Conservation (phyloP, 2,888 invertebrate species). For the Eupithecia subumbrata region DNA sequence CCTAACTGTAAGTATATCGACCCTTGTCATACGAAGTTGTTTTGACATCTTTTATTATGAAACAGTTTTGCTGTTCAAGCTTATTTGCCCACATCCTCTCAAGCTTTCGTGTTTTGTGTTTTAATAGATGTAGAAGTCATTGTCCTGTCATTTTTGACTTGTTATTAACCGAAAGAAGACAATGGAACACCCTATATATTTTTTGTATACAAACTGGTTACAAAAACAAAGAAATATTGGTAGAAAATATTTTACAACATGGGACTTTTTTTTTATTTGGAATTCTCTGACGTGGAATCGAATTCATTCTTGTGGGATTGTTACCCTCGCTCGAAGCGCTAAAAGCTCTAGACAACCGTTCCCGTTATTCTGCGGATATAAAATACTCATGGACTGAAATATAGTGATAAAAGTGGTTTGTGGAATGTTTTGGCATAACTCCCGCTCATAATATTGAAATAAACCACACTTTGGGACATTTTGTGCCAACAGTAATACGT, state of each 20-base stretch:
- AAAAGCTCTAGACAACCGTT: neutral
- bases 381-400: neutral
- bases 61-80: constrained; percentile 12
- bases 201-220: too few species aligned
- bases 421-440: constrained; percentile 3
- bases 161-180: neutral
- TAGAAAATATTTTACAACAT: too few species aligned
- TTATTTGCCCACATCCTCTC: neutral
- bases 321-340: neutral
- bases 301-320: neutral
- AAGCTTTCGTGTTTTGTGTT: neutral
- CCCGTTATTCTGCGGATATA: neutral
- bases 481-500: neutral
- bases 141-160: neutral
- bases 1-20: neutral
- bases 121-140: neutral
- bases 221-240: too few species aligned
- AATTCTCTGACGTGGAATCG: neutral
- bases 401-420: neutral
- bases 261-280: too few species aligned
- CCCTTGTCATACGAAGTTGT: constrained; percentile 24
- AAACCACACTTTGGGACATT: constrained; percentile 1
- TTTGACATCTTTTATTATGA: constrained; percentile 23
- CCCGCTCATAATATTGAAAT: constrained; percentile 4
- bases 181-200: neutral